A percentile compares a stretch with the other conserved stretches of the same genome.
These are phyloP conservation scores for Elanoides forficatus DNA, from an alignment of 2,113 vertebrate genomes.

Conservation along the genomic window DNA sequence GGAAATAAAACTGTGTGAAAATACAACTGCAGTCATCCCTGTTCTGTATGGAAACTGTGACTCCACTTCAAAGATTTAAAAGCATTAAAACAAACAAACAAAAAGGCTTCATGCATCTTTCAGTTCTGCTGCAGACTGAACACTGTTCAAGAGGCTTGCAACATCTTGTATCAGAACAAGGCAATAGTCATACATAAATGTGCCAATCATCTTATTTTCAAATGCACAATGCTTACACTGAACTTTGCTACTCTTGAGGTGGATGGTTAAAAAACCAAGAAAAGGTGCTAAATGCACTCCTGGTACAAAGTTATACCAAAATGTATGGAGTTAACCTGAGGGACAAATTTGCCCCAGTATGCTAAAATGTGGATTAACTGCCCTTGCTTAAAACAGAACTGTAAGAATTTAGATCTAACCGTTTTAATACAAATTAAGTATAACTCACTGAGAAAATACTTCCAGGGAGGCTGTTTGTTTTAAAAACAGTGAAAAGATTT, in stretches of 20 bases:
- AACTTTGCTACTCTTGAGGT: background rate
- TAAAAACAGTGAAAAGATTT: background rate
- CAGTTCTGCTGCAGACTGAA: background rate
- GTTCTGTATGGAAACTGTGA: background rate
- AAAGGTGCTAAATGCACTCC: background rate
- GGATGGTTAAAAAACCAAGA: background rate
- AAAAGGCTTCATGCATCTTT: background rate
- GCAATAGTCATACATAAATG: background rate
- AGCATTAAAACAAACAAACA: background rate
- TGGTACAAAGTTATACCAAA: background rate
- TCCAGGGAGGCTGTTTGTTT: background rate
- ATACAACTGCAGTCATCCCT: background rate
- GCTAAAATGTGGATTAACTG: background rate
- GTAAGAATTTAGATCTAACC: background rate
- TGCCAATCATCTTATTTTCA: background rate
- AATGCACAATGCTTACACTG: background rate
- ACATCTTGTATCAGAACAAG: background rate
- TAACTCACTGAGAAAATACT: background rate
- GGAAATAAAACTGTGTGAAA: background rate
- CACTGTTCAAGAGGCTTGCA: background rate
- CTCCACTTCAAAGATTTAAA: background rate
- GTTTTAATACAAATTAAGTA: background rate
- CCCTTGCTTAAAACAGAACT: background rate
- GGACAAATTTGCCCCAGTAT: background rate
- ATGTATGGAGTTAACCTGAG: background rate